Evolutionary conservation across 2,113 vertebrate genomes (phyloP).

Genomic region (Eurypyga helias): DNA sequence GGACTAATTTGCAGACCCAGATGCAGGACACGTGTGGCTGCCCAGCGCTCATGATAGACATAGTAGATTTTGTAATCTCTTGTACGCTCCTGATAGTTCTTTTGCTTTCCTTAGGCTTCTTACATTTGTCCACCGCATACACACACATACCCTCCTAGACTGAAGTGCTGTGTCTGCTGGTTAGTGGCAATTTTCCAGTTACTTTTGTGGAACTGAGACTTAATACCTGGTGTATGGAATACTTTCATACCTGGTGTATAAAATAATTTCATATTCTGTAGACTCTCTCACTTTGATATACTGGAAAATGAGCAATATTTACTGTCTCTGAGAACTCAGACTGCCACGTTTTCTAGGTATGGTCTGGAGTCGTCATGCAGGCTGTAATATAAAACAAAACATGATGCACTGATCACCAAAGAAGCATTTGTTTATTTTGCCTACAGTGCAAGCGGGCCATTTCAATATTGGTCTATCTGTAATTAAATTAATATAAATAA

Average conservation of each 20-base stretch:
- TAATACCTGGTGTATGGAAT: background rate
- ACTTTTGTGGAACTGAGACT: background rate
- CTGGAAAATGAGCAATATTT: background rate
- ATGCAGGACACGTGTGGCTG: background rate
- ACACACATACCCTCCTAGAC: background rate
- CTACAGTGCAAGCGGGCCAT: background rate
- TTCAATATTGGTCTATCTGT: conserved; percentile 10
- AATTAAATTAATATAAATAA: conserved; percentile 44
- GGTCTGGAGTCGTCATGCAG: background rate
- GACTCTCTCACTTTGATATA: background rate
- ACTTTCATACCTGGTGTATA: background rate
- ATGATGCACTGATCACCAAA: background rate
- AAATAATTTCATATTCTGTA: conserved; percentile 2
- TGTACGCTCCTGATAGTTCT: background rate
- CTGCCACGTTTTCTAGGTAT: background rate
- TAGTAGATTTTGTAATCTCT: background rate
- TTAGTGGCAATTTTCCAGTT: background rate
- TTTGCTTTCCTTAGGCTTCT: background rate
- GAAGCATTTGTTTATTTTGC: conserved; percentile 29
- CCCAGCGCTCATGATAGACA: background rate
- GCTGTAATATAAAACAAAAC: background rate
- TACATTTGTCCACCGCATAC: background rate
- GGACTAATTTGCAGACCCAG: background rate
- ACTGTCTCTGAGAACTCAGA: background rate
- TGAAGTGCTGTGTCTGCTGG: background rate